Base-by-base conservation (phyloP, 1,140 invertebrate genomes). In the Pentalonia nigronervosa region DNA sequence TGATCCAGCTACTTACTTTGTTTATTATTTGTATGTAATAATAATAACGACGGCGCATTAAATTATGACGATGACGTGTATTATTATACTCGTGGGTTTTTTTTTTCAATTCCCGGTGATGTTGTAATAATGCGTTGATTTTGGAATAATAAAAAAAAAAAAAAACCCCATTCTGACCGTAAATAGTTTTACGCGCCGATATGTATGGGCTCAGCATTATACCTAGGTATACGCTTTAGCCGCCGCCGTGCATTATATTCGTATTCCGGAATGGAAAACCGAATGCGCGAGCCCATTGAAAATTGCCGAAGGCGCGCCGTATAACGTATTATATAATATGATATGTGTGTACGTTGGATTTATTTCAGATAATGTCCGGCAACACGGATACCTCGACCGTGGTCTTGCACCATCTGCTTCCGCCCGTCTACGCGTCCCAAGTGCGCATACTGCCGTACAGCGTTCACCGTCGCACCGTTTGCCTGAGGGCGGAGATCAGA, bases 361-460 rank as follows among this genome's bases (percentile, higher is more conserved):
- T 56, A 6, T 95, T 94, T 53, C 96, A 98, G 98, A 96, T 98
- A 90, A 96, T 98, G 84, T 95, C 96, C 7, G 98, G 97, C 41
- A 98, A 98, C 95, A 97, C 96, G 23, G 98, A 98, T 95, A 98
- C 98, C 21, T 98, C 97, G 94, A 96, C 97, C 67, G 97, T 97
- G 94, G 97, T 97, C 92, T 97, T 97, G 94, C 97, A 97, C 94
- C 96, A 96, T 89, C 95, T 99, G 94, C 96, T 97, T 93, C 97
- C 97, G 47, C 97, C 98, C 47, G 96, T 98, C 91, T 97, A 98
- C 95, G 97, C 97, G 11, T 97, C 96, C 88, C 97, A 97, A 95
- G 96, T 98, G 47, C 96, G 98, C 41, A 97, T 98, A 95, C 95
- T 98, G 84, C 98, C 98, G 20, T 98, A 97, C 96, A 98, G 97